A percentile compares a stretch with the other conserved stretches of the same genome.
Evolutionary conservation across 2,797 vertebrate species (phyloP).

Genomic region (Borostomias antarcticus): DNA sequence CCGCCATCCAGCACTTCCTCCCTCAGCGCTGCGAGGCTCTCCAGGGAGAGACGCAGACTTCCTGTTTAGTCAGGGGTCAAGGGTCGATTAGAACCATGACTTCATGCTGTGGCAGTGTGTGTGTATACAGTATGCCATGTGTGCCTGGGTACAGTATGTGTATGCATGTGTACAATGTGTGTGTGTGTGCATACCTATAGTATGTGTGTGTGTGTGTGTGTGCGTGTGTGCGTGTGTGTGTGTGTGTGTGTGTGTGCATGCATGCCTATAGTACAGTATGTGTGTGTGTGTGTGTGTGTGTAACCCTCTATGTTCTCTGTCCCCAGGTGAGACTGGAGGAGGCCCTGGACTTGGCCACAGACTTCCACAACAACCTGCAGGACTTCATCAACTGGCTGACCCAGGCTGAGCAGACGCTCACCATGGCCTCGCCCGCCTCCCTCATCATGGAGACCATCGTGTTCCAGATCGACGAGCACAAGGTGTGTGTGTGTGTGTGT

Average conservation of each 20-base stretch:
- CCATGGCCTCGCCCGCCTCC: constrained; percentile 90
- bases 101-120: constrained; percentile 33
- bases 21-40: constrained; percentile 38
- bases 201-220: constrained; percentile 21
- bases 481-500: constrained; percentile 73
- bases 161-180: neutral
- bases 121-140: neutral
- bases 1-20: constrained; percentile 18
- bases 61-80: constrained; percentile 48
- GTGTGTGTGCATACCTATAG: constrained; percentile 3
- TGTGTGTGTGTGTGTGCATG: neutral
- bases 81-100: constrained; percentile 22
- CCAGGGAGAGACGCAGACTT: constrained; percentile 56
- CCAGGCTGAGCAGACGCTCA: constrained; percentile 94
- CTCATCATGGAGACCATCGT: constrained; percentile 96
- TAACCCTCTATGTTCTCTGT: neutral
- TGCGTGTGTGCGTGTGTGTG: neutral
- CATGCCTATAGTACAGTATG: too few relatives aligned
- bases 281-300: neutral
- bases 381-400: constrained; percentile 99
- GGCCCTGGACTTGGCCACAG: constrained; percentile 88
- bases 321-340: constrained; percentile 94
- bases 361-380: constrained; percentile 97
- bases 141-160: neutral
- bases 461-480: constrained; percentile 99